Evolutionary conservation across 2,888 invertebrate genomes (phyloP).

Genomic region (Pseudoips prasinana): DNA sequence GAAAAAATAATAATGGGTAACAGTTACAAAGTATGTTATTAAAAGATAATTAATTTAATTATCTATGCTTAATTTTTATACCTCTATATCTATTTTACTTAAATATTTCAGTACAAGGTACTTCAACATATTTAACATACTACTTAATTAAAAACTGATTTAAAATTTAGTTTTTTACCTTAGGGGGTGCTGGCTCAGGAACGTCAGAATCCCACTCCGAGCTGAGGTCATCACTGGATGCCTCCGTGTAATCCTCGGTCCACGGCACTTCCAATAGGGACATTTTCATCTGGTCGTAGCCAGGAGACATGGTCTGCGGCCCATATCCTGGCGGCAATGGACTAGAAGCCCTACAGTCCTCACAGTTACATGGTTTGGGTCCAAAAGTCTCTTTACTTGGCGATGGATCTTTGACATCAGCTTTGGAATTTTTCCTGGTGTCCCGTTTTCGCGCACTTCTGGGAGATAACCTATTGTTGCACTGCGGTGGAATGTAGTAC

Average conservation of each 20-base stretch:
- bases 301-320: slow-evolving; percentile 75
- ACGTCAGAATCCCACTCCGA: slow-evolving; percentile 96
- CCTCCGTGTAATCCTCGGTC: slow-evolving; percentile 91
- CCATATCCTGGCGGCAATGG: slow-evolving; percentile 75
- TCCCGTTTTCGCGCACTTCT: slow-evolving; percentile 70
- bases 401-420: slow-evolving; percentile 51
- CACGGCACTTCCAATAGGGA: slow-evolving; percentile 89
- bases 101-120: too few relatives aligned
- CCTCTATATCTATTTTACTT: too few relatives aligned
- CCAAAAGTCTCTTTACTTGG: slow-evolving; percentile 55
- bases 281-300: slow-evolving; percentile 91
- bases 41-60: too few relatives aligned
- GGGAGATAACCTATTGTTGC: slow-evolving; percentile 70
- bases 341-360: slow-evolving; percentile 77
- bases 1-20: too few relatives aligned
- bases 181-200: slow-evolving; percentile 77
- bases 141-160: neutral
- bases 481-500: slow-evolving; percentile 74
- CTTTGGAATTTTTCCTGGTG: slow-evolving; percentile 58
- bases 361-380: slow-evolving; percentile 71
- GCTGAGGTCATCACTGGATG: slow-evolving; percentile 95
- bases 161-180: slow-evolving; percentile 47
- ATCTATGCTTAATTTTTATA: too few relatives aligned
- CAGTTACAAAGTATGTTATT: too few relatives aligned
- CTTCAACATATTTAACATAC: too few relatives aligned